Evolutionary conservation across 2,113 vertebrate genomes (phyloP), one percentile per base, ranked within the genome.

Genomic region (Ammodytes marinus): DNA sequence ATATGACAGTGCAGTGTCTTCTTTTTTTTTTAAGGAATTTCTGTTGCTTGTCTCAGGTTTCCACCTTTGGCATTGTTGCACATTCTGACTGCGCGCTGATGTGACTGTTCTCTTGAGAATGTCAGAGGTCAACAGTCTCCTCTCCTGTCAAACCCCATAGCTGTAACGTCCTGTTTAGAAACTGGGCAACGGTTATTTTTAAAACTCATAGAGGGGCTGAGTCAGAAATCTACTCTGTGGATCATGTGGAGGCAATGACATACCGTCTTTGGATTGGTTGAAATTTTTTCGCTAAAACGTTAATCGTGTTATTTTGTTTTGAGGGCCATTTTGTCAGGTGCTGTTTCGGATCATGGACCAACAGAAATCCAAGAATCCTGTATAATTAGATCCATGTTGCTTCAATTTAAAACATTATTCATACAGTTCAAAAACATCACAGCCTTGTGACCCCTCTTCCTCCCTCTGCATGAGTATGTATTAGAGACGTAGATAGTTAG

Each of bases 101-200:
- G 27, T 27, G 27, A 27, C 59, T 86, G 83, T 82, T 79, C 69
- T 84, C 61, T 74, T 76, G 39, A n/a, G 42, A 64, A 75, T 82
- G 90, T 88, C 83, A 88, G 66, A 88, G 85, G 91, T 91, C 88
- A 89, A 43, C 42, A 69, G 67, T 83, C 76, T 90, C 42, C 66
- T 79, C 66, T 82, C 76, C 27, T 27, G 27, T 27, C 27, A 27
- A 27, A 84, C 49, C 19, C 19, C 47, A 40, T 76, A 46, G 58
- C 60, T 82, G 43, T 37, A 80, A 64, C 37, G 66, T 27, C 27
- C 27, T 74, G 19, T 52, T 79, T 37, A 69, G 40, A 69, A 27
- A 64, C 5, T 50, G 37, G 13, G 59, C 7, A 57, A 64, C 3
- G 27, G 27, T 14, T 63, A 35, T 49, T 8, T 65, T 43, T 35